Percentiles rank a stretch among this genome's conserved stretches.
phyloP scores from a whole-genome alignment of 1,140 invertebrate genomes.

The Ooceraea biroi region DNA sequence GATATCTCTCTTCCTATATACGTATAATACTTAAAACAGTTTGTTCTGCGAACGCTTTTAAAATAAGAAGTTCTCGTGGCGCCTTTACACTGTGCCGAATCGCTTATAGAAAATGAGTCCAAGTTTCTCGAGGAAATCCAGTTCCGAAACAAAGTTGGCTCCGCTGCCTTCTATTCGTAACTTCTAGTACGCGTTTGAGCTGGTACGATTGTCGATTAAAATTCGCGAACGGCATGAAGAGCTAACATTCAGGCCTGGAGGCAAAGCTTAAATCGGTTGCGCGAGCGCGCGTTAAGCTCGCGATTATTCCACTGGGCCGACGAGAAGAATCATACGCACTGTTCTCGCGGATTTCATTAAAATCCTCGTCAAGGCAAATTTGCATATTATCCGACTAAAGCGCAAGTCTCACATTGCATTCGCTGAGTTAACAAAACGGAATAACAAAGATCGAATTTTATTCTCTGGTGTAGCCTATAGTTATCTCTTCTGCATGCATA shows the following conservation, averaged over 20 bases:
- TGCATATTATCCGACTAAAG: slow-evolving; percentile 58
- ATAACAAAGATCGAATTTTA: slow-evolving; percentile 9
- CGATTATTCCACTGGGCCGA: slow-evolving; percentile 63
- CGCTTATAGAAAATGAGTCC: slow-evolving; percentile 55
- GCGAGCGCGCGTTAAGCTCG: slow-evolving; percentile 61
- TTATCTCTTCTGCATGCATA: not conserved
- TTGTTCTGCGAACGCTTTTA: slow-evolving; percentile 28
- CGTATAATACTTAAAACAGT: slow-evolving; percentile 21
- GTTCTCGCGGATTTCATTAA: slow-evolving; percentile 56
- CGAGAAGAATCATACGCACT: slow-evolving; percentile 31
- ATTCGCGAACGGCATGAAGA: slow-evolving; percentile 61
- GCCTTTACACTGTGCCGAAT: slow-evolving; percentile 20
- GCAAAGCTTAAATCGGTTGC: slow-evolving; percentile 56
- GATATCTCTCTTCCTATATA: not conserved
- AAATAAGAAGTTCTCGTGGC: slow-evolving; percentile 35
- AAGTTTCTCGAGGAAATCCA: slow-evolving; percentile 40
- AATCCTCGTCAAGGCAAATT: slow-evolving; percentile 64
- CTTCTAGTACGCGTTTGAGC: slow-evolving; percentile 38
- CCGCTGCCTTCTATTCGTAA: slow-evolving; percentile 29
- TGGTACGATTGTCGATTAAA: slow-evolving; percentile 66
- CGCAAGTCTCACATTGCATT: not conserved
- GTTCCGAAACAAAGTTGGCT: slow-evolving; percentile 35
- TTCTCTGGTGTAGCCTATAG: not conserved
- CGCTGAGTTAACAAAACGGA: not conserved
- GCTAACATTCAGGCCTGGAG: slow-evolving; percentile 21